These are phyloP conservation scores for Sylvia borin DNA, from an alignment of 2,797 vertebrate genomes.

Conservation along the genomic window DNA sequence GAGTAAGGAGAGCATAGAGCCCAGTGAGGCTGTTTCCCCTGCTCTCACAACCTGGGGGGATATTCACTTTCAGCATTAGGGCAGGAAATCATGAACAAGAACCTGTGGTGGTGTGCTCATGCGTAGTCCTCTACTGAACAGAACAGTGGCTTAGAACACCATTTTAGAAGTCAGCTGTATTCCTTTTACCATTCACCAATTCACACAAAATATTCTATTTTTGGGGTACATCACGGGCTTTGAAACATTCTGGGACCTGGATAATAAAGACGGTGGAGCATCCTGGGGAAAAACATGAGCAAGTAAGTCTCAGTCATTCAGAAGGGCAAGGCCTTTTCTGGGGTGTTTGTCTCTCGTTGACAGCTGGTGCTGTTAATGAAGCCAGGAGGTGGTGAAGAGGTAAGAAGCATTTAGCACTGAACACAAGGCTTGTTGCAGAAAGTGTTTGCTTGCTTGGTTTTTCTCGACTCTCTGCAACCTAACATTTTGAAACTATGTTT, in stretches of 20 bases:
- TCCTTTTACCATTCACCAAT: background rate
- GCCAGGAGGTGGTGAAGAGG: background rate
- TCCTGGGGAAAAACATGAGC: background rate
- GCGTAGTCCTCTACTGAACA: background rate
- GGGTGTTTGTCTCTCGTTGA: background rate
- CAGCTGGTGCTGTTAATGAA: background rate
- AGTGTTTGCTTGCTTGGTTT: background rate
- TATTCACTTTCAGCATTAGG: background rate
- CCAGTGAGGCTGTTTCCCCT: background rate
- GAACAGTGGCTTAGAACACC: accelerated
- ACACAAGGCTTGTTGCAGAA: background rate
- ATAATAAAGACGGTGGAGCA: background rate
- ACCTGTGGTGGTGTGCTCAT: accelerated
- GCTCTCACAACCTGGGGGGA: background rate
- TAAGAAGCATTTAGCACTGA: background rate
- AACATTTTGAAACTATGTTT: background rate
- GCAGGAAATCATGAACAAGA: background rate
- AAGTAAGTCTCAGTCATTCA: background rate
- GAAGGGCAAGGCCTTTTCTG: background rate
- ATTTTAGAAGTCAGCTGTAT: background rate
- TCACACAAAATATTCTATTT: background rate
- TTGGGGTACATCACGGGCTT: background rate
- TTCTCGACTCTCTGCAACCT: background rate
- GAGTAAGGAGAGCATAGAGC: background rate
- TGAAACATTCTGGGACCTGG: background rate